Conservation (phyloP, 92 coral and sea anemone genomes). For the Scolanthus callimorphus region DNA sequence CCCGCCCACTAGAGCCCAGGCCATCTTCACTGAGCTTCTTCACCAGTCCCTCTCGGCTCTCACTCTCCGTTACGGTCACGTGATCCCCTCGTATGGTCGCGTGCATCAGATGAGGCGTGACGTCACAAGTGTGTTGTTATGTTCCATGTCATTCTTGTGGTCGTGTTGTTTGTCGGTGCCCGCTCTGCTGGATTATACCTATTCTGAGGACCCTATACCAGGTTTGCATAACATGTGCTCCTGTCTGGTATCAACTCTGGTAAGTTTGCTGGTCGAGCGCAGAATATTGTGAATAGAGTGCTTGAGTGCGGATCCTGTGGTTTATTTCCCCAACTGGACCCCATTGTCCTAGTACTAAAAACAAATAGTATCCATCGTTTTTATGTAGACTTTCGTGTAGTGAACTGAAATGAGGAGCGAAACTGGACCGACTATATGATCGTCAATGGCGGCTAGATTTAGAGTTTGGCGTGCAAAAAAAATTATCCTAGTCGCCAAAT, state of each 20-base stretch:
- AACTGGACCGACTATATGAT: too few species aligned
- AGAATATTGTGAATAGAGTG: too few species aligned
- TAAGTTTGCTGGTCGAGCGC: constrained; percentile 18
- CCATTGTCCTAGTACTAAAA: too few species aligned
- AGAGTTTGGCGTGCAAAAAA: too few species aligned
- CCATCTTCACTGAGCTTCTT: constrained; percentile 67
- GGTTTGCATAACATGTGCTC: constrained; percentile 87
- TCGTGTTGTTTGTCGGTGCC: constrained; percentile 57
- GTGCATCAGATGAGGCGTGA: constrained; percentile 85
- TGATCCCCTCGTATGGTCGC: constrained; percentile 64
- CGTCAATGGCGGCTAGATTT: too few species aligned
- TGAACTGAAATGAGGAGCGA: too few species aligned
- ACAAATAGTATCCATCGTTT: too few species aligned
- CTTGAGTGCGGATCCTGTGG: too few species aligned
- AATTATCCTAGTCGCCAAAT: too few species aligned
- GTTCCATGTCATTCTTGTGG: constrained; percentile 71
- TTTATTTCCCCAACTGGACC: too few species aligned
- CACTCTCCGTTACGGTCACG: constrained; percentile 68
- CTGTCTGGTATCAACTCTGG: constrained; percentile 83
- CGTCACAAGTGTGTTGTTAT: constrained; percentile 72
- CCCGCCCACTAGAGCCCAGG: constrained; percentile 85
- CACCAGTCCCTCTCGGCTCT: constrained; percentile 75
- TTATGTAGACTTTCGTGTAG: too few species aligned
- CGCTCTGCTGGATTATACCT: constrained; percentile 52
- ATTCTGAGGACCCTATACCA: constrained; percentile 41